Evolutionary conservation across 2,797 vertebrate genomes (phyloP).

Genomic region (Bradypodion pumilum): DNA sequence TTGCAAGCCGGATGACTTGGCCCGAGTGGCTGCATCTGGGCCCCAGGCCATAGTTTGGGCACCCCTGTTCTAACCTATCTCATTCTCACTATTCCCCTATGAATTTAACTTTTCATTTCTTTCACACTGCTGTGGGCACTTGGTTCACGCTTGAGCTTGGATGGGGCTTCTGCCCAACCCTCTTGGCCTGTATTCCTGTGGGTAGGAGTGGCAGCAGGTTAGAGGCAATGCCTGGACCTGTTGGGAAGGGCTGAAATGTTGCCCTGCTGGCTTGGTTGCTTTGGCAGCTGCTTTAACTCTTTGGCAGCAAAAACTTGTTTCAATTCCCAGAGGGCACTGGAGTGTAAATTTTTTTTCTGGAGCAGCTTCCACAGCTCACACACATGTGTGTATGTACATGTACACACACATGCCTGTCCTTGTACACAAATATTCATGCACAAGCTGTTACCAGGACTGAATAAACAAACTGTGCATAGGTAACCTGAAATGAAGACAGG

Average conservation of each 20-base stretch:
- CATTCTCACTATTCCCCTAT: not conserved
- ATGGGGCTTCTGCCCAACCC: not conserved
- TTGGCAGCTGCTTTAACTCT: constrained; percentile 23
- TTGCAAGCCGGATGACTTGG: no score
- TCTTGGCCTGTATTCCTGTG: constrained; percentile 3
- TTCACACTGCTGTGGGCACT: not conserved
- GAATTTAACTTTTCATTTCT: not conserved
- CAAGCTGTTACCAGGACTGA: constrained; percentile 5
- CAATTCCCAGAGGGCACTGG: constrained; percentile 22
- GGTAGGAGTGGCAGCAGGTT: constrained; percentile 28
- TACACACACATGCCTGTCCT: no score
- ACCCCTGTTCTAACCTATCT: no score
- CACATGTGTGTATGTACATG: not conserved
- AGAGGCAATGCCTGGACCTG: constrained; percentile 23
- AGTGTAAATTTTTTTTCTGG: constrained; percentile 7
- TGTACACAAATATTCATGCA: no score
- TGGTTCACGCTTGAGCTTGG: not conserved
- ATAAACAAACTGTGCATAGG: constrained; percentile 1
- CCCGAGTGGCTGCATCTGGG: no score
- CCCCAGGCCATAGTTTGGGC: no score
- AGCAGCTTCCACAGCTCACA: not conserved
- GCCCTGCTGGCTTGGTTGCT: constrained; percentile 38
- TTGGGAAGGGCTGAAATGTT: constrained; percentile 32
- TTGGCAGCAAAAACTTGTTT: constrained; percentile 25
- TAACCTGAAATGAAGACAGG: not conserved